These are phyloP conservation scores for Actias luna DNA, from an alignment of 2,888 invertebrate genomes.

Conservation along the genomic window DNA sequence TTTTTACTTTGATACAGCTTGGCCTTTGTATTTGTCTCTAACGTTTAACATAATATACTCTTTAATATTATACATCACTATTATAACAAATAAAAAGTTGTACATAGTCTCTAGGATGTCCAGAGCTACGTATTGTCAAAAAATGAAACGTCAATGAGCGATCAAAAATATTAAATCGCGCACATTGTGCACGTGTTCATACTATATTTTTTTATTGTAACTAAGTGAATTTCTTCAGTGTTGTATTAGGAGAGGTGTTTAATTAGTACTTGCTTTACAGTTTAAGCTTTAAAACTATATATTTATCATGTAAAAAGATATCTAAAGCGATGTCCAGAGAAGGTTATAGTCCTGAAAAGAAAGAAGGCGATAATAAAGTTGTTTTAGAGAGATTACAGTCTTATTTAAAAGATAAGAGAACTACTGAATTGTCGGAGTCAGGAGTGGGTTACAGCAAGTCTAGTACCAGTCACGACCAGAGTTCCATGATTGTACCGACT, in stretches of 20 bases:
- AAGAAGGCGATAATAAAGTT: slow-evolving; percentile 75
- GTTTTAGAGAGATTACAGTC: slow-evolving; percentile 74
- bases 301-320: slow-evolving; percentile 38
- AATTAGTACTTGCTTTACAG: not conserved
- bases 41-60: no score
- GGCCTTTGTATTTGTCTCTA: no score
- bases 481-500: slow-evolving; percentile 40
- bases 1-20: no score
- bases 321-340: slow-evolving; percentile 72
- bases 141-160: slow-evolving; percentile 19
- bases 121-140: not conserved
- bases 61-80: no score
- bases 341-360: slow-evolving; percentile 76
- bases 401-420: slow-evolving; percentile 74
- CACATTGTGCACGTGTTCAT: slow-evolving; percentile 48
- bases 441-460: slow-evolving; percentile 59
- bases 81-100: no score
- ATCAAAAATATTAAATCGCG: slow-evolving; percentile 31
- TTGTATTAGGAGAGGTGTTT: not conserved
- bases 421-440: slow-evolving; percentile 56
- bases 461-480: slow-evolving; percentile 65
- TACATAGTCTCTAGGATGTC: no score
- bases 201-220: slow-evolving; percentile 22
- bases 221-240: not conserved
- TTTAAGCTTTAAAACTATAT: not conserved